Evolutionary conservation across 2,797 vertebrate species (phyloP).

Genomic region (Pseudomugil gertrudae): DNA sequence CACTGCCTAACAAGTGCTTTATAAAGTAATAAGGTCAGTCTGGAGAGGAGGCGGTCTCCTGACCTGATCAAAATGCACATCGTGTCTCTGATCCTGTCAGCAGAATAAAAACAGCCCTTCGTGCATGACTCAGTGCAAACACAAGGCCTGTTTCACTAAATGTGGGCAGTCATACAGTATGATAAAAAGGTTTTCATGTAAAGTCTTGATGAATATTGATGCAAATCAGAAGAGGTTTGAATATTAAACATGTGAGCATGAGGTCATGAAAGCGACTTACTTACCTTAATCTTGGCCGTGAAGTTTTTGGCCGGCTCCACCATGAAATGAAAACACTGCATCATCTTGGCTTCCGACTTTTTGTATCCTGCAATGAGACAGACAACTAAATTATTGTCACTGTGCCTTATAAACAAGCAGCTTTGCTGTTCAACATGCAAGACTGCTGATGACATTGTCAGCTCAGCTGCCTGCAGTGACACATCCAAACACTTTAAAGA

Average conservation of each 20-base stretch:
- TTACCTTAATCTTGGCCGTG: constrained; percentile 82
- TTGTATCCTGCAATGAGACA: constrained; percentile 31
- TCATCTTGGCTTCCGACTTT: constrained; percentile 70
- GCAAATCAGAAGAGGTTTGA: constrained; percentile 32
- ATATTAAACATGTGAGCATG: constrained; percentile 32
- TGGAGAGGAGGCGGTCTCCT: constrained; percentile 28
- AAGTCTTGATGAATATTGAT: constrained; percentile 23
- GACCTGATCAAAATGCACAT: constrained; percentile 68
- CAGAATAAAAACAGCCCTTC: constrained; percentile 26
- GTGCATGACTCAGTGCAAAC: constrained; percentile 7
- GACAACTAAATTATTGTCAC: constrained; percentile 2
- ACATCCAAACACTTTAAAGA: not conserved
- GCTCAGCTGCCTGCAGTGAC: too few species aligned
- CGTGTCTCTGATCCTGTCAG: constrained; percentile 42
- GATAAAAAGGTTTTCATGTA: constrained; percentile 17
- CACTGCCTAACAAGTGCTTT: constrained; percentile 20
- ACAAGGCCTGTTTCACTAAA: constrained; percentile 4
- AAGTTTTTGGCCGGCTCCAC: constrained; percentile 83
- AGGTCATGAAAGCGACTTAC: not conserved
- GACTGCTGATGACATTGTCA: not conserved
- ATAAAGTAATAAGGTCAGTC: constrained; percentile 37
- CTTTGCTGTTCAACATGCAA: not conserved
- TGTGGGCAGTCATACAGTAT: not conserved
- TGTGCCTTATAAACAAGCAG: not conserved
- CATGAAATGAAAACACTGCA: constrained; percentile 86